Conservation (phyloP, 2,797 vertebrate genomes). For the Esox masquinongy region DNA sequence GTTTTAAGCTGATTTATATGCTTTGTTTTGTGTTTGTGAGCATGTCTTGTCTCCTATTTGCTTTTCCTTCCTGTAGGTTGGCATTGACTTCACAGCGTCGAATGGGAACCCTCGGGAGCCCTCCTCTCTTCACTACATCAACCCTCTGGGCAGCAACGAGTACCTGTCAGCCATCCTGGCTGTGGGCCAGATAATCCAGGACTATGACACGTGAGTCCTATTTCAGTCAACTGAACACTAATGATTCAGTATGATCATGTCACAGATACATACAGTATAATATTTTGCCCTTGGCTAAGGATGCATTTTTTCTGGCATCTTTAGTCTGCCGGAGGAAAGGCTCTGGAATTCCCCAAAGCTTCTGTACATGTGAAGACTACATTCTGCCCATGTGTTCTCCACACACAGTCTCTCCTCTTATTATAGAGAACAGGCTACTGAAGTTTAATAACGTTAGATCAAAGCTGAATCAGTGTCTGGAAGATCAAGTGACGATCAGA, state of each 20-base stretch:
- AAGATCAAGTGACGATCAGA: too few relatives aligned
- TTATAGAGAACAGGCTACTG: too few relatives aligned
- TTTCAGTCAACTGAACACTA: background rate
- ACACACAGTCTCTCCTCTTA: too few relatives aligned
- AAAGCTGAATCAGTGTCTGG: too few relatives aligned
- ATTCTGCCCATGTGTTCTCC: too few relatives aligned
- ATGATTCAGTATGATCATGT: background rate
- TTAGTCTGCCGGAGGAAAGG: too few relatives aligned
- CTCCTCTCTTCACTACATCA: conserved; percentile 96
- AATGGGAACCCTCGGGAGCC: conserved; percentile 94
- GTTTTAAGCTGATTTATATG: conserved; percentile 3
- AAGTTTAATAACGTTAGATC: too few relatives aligned
- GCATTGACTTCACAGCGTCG: conserved; percentile 98
- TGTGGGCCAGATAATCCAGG: conserved; percentile 98
- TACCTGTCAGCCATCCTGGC: conserved; percentile 96
- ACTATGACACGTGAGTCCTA: conserved; percentile 92
- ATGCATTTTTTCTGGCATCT: too few relatives aligned
- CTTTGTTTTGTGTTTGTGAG: background rate
- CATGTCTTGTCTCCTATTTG: conserved; percentile 2
- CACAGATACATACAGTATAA: background rate
- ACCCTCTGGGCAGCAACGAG: conserved; percentile 94
- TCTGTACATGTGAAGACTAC: too few relatives aligned
- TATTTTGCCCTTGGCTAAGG: conserved; percentile 7
- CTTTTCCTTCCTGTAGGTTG: conserved; percentile 78
- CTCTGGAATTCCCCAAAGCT: too few relatives aligned